A percentile compares a stretch with the other conserved stretches of the same genome.
phyloP scores from a whole-genome alignment of 53 echinoderm and acorn worm species.

The Apostichopus leukothele region DNA sequence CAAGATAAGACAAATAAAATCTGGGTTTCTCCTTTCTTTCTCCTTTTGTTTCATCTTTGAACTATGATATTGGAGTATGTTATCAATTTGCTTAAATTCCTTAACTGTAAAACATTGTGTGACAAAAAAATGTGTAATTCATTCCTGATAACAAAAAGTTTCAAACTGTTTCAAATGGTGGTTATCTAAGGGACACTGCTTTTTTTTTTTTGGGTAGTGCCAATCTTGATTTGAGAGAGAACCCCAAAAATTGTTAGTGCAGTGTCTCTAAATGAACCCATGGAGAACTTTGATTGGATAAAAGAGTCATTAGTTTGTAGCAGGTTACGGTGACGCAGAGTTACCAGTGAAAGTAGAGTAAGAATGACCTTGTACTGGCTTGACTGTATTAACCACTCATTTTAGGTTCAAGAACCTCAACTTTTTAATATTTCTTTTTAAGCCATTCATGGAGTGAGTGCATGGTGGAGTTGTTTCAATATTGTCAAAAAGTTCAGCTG shows the following conservation, averaged over 20 bases:
- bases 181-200: too few species aligned
- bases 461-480: neutral
- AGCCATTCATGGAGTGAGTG: too few species aligned
- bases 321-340: neutral
- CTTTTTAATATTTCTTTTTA: neutral
- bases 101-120: too few species aligned
- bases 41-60: too few species aligned
- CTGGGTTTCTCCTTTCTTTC: too few species aligned
- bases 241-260: neutral
- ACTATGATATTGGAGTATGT: too few species aligned
- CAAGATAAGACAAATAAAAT: too few species aligned
- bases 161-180: too few species aligned
- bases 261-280: conserved; percentile 14
- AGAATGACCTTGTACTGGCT: neutral
- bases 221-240: neutral
- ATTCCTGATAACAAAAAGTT: too few species aligned
- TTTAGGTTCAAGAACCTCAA: neutral
- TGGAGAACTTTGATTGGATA: conserved; percentile 8
- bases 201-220: too few species aligned
- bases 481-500: neutral
- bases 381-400: neutral
- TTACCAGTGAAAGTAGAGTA: neutral
- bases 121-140: too few species aligned
- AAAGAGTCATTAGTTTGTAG: neutral
- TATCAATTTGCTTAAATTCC: too few species aligned